These are phyloP conservation scores for Lasioglossum baleicum DNA, from an alignment of 1,140 invertebrate genomes.

Conservation along the genomic window DNA sequence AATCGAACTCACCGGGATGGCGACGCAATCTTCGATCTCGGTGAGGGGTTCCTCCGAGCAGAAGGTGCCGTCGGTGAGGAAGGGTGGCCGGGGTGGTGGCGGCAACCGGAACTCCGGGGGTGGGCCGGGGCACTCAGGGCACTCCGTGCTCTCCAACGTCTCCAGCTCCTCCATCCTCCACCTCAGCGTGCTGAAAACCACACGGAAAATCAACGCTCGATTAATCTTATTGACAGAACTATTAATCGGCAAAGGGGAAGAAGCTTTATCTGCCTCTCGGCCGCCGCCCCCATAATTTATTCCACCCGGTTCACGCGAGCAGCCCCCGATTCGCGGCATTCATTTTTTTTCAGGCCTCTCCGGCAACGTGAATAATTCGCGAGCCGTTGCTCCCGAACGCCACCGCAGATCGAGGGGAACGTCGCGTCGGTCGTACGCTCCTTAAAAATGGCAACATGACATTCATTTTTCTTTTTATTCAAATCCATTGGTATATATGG, in stretches of 20 bases:
- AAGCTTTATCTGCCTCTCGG: conserved; percentile 13
- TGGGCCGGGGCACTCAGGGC: conserved; percentile 77
- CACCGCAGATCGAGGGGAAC: too few relatives aligned
- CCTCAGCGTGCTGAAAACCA: conserved; percentile 74
- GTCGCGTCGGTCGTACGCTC: too few relatives aligned
- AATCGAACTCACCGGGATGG: conserved; percentile 73
- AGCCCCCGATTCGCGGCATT: not conserved
- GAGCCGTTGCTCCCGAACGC: not conserved
- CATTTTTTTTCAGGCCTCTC: not conserved
- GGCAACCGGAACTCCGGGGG: conserved; percentile 78
- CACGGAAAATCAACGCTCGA: conserved; percentile 61
- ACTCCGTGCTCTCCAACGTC: conserved; percentile 78
- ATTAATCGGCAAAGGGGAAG: conserved; percentile 46
- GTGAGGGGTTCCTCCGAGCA: conserved; percentile 77
- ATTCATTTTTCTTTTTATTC: too few relatives aligned
- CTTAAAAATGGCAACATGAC: too few relatives aligned
- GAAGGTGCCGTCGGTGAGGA: conserved; percentile 76
- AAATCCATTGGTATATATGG: too few relatives aligned
- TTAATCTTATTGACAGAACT: conserved; percentile 64
- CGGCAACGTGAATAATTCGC: not conserved
- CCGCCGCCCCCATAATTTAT: conserved; percentile 23
- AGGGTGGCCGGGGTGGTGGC: conserved; percentile 77
- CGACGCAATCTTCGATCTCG: conserved; percentile 77
- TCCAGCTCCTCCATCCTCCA: conserved; percentile 79
- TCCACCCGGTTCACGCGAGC: conserved; percentile 9